Base-by-base conservation (phyloP, 37 sponge, comb jelly and placozoan genomes). In the Spongilla lacustris region DNA sequence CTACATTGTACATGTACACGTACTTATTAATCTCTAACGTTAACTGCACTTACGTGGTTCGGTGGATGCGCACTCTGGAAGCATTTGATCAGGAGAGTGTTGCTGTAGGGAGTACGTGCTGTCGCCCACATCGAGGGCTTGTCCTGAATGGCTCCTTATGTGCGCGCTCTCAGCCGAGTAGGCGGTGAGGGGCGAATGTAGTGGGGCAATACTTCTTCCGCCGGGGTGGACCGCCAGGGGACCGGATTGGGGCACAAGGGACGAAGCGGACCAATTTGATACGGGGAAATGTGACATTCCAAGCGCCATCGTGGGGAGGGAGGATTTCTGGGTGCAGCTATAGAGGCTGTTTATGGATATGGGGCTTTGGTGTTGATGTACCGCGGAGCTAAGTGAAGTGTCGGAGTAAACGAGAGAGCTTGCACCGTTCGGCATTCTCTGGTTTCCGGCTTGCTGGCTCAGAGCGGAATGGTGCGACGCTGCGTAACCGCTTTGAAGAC, bases 131-230 rank as follows among this genome's bases (percentile, higher is more conserved):
- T 91, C 91, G 10, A 91, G 70, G 23, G 87, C 77, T 67, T 85
- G 86, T 9, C 85, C 83, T 0, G 74, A 73, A 30, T 84, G 73
- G 1, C 81, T 29, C 77, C 85, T 77, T 36, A 85, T 49, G 71
- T 81, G 82, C 25, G 84, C 14, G 1, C 85, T 14, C 28, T 86
- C 91, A 3, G 77, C 69, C 23, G 87, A 85, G 81, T 91, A 91
- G 30, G 86, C 90, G 28, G 91, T 86, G 30, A 91, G 71, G n/a
- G 91, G 91, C 0, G 91, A 91, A 79, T 86, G 91, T 0, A 91
- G 81, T 19, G 91, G 83, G 11, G 90, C 85, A 21, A 76, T 67
- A 29, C 81, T 91, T 25, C 77, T 75, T 24, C 82, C 76, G 26
- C 80, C 32, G 17, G 76, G 91, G 41, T 87, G 81, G 14, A 78